phyloP scores from a whole-genome alignment of 2,888 invertebrate species.

The Agriopis marginaria region DNA sequence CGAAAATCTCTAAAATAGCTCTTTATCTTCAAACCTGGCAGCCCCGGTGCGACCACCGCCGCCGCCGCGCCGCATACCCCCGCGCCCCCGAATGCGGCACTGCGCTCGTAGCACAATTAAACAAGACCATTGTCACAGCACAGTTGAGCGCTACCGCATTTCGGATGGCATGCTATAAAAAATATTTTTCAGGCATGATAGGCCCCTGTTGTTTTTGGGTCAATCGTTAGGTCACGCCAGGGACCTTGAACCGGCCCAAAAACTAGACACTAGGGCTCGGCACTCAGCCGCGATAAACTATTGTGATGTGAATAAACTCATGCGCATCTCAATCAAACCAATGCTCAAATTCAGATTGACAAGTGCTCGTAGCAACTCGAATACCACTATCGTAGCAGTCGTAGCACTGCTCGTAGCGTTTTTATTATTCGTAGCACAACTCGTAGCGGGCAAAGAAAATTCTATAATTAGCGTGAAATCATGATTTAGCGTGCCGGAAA shows the following conservation, averaged over 20 bases:
- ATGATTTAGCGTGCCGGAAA: not conserved
- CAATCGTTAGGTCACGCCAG: not conserved
- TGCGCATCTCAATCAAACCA: too few relatives aligned
- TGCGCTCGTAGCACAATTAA: conserved; percentile 61
- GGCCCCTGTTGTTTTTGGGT: not conserved
- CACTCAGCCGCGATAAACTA: too few relatives aligned
- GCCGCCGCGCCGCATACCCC: conserved; percentile 58
- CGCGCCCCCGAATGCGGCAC: conserved; percentile 83
- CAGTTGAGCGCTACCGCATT: not conserved
- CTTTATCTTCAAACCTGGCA: conserved; percentile 45
- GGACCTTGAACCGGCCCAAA: too few relatives aligned
- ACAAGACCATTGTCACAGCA: conserved; percentile 25
- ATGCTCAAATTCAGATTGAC: too few relatives aligned
- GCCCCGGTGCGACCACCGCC: conserved; percentile 54
- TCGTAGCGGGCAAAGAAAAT: not conserved
- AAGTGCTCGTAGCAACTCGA: not conserved
- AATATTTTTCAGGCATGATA: not conserved
- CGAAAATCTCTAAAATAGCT: not conserved
- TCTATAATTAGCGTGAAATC: not conserved
- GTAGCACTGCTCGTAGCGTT: conserved; percentile 1
- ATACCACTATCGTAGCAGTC: not conserved
- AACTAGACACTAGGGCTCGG: too few relatives aligned
- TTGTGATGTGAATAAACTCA: too few relatives aligned
- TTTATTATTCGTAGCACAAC: not conserved
- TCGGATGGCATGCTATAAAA: not conserved